These are phyloP conservation scores for Yponomeuta sedellus DNA, from an alignment of 2,888 invertebrate species.

Conservation along the genomic window DNA sequence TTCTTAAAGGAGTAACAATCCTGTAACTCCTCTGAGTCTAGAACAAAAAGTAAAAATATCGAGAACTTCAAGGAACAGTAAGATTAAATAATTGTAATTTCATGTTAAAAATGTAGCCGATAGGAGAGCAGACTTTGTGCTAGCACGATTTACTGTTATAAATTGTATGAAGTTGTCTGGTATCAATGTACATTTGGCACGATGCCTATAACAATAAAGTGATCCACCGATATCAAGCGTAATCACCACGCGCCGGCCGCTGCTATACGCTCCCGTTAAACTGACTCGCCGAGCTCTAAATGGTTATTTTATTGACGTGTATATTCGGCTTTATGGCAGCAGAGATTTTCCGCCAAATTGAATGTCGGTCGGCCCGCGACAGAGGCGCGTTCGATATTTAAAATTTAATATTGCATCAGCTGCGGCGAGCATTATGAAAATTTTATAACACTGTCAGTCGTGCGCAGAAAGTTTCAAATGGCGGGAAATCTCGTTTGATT, in stretches of 20 bases:
- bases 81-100: no score
- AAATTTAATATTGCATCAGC: constrained; percentile 72
- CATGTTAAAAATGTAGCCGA: no score
- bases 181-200: constrained; percentile 15
- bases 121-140: no score
- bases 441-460: constrained; percentile 41
- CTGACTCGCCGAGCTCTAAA: constrained; percentile 25
- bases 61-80: no score
- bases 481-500: constrained; percentile 20
- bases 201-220: constrained; percentile 20
- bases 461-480: constrained; percentile 25
- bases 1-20: no score
- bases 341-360: constrained; percentile 57
- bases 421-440: constrained; percentile 59
- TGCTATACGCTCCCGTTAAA: constrained; percentile 23
- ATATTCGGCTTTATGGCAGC: constrained; percentile 35
- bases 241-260: constrained; percentile 17
- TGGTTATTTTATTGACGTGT: constrained; percentile 43
- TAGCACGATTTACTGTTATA: neutral
- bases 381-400: constrained; percentile 58
- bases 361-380: constrained; percentile 38
- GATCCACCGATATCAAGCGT: constrained; percentile 17
- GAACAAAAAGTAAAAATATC: no score
- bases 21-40: no score
- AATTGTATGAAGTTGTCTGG: neutral